Evolutionary conservation across 1,140 invertebrate species (phyloP), one percentile per base, ranked within the genome.

Genomic region (Drosophila micromelanica): DNA sequence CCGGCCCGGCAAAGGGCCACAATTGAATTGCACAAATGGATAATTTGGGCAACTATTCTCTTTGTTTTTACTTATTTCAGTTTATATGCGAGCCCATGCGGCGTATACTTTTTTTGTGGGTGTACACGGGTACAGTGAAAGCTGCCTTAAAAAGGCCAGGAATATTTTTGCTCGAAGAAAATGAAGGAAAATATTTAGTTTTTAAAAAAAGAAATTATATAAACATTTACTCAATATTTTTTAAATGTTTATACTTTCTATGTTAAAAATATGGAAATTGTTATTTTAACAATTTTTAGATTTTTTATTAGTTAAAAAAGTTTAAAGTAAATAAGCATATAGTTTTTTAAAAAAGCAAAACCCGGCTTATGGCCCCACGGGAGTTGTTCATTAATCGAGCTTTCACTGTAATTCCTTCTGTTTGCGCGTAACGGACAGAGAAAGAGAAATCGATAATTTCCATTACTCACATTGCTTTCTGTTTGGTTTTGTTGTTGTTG

Each of bases 361-460:
- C 0, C 27, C 23, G 48, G 12, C 9, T 52, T 13, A 32, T 12
- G 13, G 13, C 49, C 46, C 27, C 30, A 35, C 32, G 9, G 49
- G 30, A 13, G 49, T 9, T 52, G 13, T 35, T 51, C n/a, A 6
- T 51, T 51, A 51, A 15, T 15, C 2, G 27, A 51, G 27, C 8
- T 51, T 35, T 35, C 27, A 51, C 27, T 43, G 38, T 40, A 71
- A 35, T 55, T 54, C 3, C 43, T 42, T 56, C 61, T 61, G 51
- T 71, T 71, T 71, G 59, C 38, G 35, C 57, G 43, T 30, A 38
- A 55, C 37, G 57, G 13, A 30, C 40, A 52, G 51, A 48, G 45
- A 73, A 63, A 71, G 62, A 75, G 70, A 87, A 89, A 87, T 89
- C 82, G 70, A 87, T 87, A 87, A 89, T 67, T 70, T 75, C 52